These are phyloP conservation scores for Chaenocephalus aceratus DNA, from an alignment of 2,113 vertebrate species.

Conservation along the genomic window DNA sequence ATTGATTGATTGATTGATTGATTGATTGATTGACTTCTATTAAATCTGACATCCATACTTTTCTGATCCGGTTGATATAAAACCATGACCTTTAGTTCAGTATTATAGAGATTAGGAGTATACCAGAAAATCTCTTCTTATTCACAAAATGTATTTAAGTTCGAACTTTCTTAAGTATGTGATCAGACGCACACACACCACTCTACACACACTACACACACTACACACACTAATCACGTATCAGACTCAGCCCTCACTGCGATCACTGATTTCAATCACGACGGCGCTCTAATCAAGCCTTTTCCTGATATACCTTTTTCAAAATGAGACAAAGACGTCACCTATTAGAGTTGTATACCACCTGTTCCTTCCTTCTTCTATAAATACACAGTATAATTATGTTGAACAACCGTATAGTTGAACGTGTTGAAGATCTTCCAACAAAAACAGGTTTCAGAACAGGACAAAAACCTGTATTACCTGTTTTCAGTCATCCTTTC, in stretches of 20 bases:
- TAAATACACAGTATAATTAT: too few relatives aligned
- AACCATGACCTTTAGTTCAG: background rate
- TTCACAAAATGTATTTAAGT: background rate
- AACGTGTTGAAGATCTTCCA: background rate
- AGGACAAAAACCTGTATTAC: background rate
- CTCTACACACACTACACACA: too few relatives aligned
- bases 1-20: too few relatives aligned
- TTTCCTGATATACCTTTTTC: too few relatives aligned
- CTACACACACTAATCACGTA: background rate
- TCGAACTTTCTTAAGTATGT: background rate
- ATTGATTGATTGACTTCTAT: too few relatives aligned
- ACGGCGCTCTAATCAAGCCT: background rate
- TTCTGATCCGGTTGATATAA: too few relatives aligned
- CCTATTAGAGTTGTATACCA: background rate
- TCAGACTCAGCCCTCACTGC: too few relatives aligned
- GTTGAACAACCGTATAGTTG: too few relatives aligned
- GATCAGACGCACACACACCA: background rate
- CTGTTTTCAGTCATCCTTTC: background rate
- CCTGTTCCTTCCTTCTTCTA: too few relatives aligned
- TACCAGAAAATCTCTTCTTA: background rate
- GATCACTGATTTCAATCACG: background rate
- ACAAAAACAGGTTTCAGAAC: background rate
- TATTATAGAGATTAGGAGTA: background rate
- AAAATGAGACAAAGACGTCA: too few relatives aligned
- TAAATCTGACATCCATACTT: too few relatives aligned